Evolutionary conservation across 2,888 invertebrate species (phyloP), one percentile per base, ranked within the genome.

Genomic region (Lasioglossum villosulum): DNA sequence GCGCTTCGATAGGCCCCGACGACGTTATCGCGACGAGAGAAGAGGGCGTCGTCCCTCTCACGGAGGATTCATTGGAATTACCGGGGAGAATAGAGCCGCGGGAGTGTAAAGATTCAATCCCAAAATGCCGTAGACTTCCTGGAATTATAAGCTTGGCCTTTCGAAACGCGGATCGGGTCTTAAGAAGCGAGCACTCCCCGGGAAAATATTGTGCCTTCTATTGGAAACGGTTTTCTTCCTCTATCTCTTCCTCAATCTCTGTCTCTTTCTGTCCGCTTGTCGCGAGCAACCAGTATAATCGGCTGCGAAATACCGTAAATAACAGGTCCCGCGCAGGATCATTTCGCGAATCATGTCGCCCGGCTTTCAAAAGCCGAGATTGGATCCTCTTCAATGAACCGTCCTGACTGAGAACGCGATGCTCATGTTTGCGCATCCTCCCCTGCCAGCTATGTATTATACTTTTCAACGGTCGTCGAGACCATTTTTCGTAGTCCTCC

Each of bases 21-120:
- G 86, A 82, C 75, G 78, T 82, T 85, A 70, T 80, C 87, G 76
- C 78, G 48, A 34, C 63, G 63, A 19, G 19, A 63, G 30, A 30
- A 63, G 63, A 56, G 30, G 63, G 16, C 16, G 30, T 30, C 30
- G 63, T 19, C 63, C 63, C 63, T 63, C 63, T 30, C 63, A 8
- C 30, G 63, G 3, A 30, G 76, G 66, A 78, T 84, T 91, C 86
- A 88, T 89, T 84, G 84, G 84, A 83, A 84, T 84, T 83, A 84
- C 75, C n/a, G 63, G 23, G 30, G 45, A 80, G 85, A 84, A 83
- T 78, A 42, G 71, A 78, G 14, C 48, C 83, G 71, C 52, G 78
- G 39, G 39, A 84, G 75, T 56, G 79, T 56, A 63, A 78, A 74
- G 74, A 77, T 80, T 84, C 34, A 59, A 84, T 84, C 71, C 52